These are phyloP conservation scores for Dasysyrphus albostriatus DNA, from an alignment of 2,888 invertebrate species.

Conservation along the genomic window DNA sequence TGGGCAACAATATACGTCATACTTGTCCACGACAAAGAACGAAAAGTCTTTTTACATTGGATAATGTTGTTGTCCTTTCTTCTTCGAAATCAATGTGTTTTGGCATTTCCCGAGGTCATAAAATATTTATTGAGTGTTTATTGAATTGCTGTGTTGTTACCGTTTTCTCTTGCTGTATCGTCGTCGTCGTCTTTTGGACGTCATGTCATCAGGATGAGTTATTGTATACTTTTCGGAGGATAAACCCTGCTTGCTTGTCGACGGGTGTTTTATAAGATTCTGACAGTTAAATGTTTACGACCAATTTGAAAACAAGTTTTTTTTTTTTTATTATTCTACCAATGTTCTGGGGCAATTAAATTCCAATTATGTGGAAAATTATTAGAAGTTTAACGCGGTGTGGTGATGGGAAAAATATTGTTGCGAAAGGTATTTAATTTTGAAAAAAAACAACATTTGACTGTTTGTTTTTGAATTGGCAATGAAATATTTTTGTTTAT, in stretches of 20 bases:
- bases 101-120: constrained; percentile 77
- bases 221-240: neutral
- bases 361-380: constrained; percentile 69
- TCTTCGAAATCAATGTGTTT: constrained; percentile 45
- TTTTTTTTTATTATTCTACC: constrained; percentile 1
- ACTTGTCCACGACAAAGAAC: neutral
- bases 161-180: constrained; percentile 21
- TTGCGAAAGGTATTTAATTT: constrained; percentile 43
- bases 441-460: neutral
- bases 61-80: constrained; percentile 40
- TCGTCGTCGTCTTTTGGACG: neutral
- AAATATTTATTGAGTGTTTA: constrained; percentile 84
- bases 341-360: constrained; percentile 58
- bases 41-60: constrained; percentile 41
- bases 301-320: constrained; percentile 37
- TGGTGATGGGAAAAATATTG: constrained; percentile 30
- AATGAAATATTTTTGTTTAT: constrained; percentile 15
- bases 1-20: constrained; percentile 2
- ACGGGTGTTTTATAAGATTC: constrained; percentile 15
- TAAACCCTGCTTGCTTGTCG: neutral
- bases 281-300: constrained; percentile 48
- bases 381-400: constrained; percentile 25
- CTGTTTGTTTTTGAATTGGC: constrained; percentile 23
- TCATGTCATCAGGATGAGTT: constrained; percentile 21
- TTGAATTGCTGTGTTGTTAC: constrained; percentile 78